Evolutionary conservation across 64 coral and sea anemone species (phyloP), one percentile per base, ranked within the genome.

Genomic region (Cladopsammia gracilis): DNA sequence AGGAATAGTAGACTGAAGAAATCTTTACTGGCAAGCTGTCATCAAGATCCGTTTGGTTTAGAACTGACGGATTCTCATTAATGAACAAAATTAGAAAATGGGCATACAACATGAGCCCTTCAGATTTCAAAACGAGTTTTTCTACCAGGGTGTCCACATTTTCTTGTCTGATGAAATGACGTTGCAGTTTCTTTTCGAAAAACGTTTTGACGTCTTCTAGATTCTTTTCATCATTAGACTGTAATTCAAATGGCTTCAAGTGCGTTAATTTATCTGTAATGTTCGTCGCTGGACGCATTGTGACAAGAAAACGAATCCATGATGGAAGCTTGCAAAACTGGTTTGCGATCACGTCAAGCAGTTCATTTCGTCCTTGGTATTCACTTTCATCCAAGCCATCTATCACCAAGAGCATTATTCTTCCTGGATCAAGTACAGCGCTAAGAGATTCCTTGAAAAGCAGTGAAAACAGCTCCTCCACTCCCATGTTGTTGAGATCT

Each of bases 371-470:
- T 19, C 43, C 65, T 25, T 75, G 20, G 48, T 82, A 82, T 6
- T 78, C 77, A 60, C 89, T 70, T 75, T 92, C 89, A 54, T 91
- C 89, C 3, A 91, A 45, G 3, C 48, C 89, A 91, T 91, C 89
- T 56, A 91, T 53, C 22, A 91, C 67, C 1, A 91, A 57, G 7
- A 91, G 61, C 48, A 73, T 58, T 10, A 59, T 42, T 16, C 66
- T 79, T 67, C 70, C 64, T 1, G 61, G 75, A 3, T 68, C n/a
- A 4, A 3, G 10, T 48, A 73, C 52, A 13, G 44, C 10, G 4
- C n/a, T 82, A 5, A 34, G 34, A 26, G 93, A 88, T 19, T 71
- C 73, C 54, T 95, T 76, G 8, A 95, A 78, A 3, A 95, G 62
- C 26, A 91, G 0, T 10, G 81, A 70, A 60, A 90, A 76, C 49